phyloP scores from a whole-genome alignment of 2,797 vertebrate genomes.

The Helostoma temminkii region DNA sequence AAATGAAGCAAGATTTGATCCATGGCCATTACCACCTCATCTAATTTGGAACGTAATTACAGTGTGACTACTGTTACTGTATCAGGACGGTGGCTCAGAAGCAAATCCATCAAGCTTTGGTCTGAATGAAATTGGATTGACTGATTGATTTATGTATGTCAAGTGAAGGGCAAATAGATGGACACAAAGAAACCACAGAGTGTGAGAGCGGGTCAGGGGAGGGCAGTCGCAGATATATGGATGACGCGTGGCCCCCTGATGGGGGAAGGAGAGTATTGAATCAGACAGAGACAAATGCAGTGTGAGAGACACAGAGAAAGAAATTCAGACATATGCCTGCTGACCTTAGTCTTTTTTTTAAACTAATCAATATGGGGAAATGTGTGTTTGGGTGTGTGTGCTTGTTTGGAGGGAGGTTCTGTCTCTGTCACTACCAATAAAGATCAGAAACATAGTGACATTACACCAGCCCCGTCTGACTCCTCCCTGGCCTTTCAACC shows the following conservation, averaged over 20 bases:
- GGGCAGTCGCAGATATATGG: conserved; percentile 62
- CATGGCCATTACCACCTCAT: conserved; percentile 65
- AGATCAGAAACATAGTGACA: conserved; percentile 68
- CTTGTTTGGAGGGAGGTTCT: conserved; percentile 38
- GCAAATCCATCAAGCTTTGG: conserved; percentile 74
- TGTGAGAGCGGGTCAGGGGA: conserved; percentile 57
- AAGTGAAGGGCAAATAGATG: conserved; percentile 79
- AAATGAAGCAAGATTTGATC: conserved; percentile 72
- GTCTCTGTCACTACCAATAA: conserved; percentile 70
- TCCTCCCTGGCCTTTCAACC: conserved; percentile 62
- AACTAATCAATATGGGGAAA: conserved; percentile 78
- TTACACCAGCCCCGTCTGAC: conserved; percentile 64
- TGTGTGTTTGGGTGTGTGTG: conserved; percentile 40
- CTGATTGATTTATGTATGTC: conserved; percentile 84
- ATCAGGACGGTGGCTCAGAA: conserved; percentile 65
- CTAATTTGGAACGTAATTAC: conserved; percentile 77
- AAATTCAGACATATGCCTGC: conserved; percentile 81
- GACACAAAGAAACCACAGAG: conserved; percentile 70
- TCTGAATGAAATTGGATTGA: conserved; percentile 78
- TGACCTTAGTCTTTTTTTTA: conserved; percentile 79
- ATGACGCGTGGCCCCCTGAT: conserved; percentile 68
- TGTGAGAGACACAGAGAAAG: conserved; percentile 79
- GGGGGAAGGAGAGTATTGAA: conserved; percentile 75
- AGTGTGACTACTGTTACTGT: conserved; percentile 66
- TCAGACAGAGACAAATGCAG: conserved; percentile 84